Conservation (phyloP, 2,888 invertebrate genomes). For the Lasioglossum calceatum region DNA sequence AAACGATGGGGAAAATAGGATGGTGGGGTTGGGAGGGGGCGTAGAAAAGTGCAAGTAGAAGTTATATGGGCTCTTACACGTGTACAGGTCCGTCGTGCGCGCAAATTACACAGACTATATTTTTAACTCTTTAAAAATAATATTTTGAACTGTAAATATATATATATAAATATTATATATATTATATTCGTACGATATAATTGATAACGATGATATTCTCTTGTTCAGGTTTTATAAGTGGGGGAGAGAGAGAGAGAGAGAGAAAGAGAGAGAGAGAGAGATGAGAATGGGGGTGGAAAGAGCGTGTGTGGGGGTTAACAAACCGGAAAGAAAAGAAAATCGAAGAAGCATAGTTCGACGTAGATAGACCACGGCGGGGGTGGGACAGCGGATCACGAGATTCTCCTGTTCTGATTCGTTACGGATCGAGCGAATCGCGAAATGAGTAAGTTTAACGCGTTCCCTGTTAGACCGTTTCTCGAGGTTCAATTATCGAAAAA, state of each 20-base stretch:
- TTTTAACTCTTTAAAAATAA: slow-evolving; percentile 84
- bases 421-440: slow-evolving; percentile 20
- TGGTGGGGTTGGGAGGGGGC: slow-evolving; percentile 29
- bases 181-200: slow-evolving; percentile 81
- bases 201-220: slow-evolving; percentile 80
- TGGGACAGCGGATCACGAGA: slow-evolving; percentile 68
- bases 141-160: slow-evolving; percentile 82
- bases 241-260: slow-evolving; percentile 6
- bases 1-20: slow-evolving; percentile 16
- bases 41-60: slow-evolving; percentile 65
- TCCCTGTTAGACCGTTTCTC: not conserved
- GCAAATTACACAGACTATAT: slow-evolving; percentile 84
- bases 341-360: slow-evolving; percentile 62
- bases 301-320: not conserved
- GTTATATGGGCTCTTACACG: slow-evolving; percentile 72
- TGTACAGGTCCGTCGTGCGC: slow-evolving; percentile 82
- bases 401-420: slow-evolving; percentile 24
- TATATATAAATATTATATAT: slow-evolving; percentile 61
- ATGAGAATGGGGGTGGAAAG: slow-evolving; percentile 17
- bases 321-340: slow-evolving; percentile 11
- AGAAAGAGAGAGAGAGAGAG: not conserved
- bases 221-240: slow-evolving; percentile 78
- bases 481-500: not conserved
- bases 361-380: slow-evolving; percentile 61
- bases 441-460: not conserved